phyloP scores from a whole-genome alignment of 2,113 vertebrate genomes.

The Corvus moneduloides region DNA sequence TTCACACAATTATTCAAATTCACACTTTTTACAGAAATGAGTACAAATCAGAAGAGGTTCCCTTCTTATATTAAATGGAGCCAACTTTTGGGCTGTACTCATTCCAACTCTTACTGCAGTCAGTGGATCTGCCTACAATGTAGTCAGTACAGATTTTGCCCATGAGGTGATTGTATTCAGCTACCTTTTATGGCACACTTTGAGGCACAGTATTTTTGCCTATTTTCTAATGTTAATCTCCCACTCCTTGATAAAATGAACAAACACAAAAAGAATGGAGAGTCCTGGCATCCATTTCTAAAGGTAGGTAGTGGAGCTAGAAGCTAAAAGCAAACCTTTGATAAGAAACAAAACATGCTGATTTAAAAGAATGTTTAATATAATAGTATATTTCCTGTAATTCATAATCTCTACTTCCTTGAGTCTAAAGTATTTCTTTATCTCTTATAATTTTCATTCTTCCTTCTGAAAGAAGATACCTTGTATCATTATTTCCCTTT shows the following conservation, averaged over 20 bases:
- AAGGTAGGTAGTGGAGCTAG: background rate
- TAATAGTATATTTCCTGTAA: background rate
- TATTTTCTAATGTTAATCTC: background rate
- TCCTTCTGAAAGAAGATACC: conserved; percentile 12
- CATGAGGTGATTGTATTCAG: background rate
- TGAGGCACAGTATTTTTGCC: background rate
- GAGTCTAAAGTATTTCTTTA: background rate
- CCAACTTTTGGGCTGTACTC: background rate
- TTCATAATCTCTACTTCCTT: background rate
- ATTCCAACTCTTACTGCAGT: background rate
- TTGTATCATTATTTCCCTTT: background rate
- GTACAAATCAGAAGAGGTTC: background rate
- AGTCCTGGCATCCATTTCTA: background rate
- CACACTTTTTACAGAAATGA: background rate
- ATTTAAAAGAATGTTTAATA: conserved; percentile 9
- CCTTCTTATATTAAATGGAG: background rate
- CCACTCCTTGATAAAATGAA: background rate
- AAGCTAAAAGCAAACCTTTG: conserved; percentile 1
- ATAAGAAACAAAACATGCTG: conserved; percentile 9
- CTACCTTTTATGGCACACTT: background rate
- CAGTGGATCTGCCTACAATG: background rate
- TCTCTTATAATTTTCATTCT: background rate
- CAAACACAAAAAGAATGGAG: background rate
- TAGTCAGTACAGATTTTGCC: background rate
- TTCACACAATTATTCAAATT: background rate